Evolutionary conservation across 2,797 vertebrate genomes (phyloP), one percentile per base, ranked within the genome.

Genomic region (Pitangus sulphuratus): DNA sequence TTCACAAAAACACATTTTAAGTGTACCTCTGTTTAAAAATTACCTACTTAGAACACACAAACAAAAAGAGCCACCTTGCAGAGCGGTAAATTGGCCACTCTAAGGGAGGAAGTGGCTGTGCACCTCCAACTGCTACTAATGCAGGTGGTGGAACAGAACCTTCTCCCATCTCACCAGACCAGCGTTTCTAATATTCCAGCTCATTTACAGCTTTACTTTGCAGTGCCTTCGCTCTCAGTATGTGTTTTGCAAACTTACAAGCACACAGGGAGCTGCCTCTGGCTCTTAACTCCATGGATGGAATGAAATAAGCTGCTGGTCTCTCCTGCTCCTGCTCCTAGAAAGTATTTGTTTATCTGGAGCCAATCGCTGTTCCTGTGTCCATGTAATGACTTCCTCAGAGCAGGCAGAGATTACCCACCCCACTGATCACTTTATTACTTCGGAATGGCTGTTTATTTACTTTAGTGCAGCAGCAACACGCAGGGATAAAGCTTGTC

Each of bases 381-480:
- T 93, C 96, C 93, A 62, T 84, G 96, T 96, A 96, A 97, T 96
- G 97, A 98, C 97, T 97, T 97, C 97, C 96, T 95, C 89, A 64
- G 77, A 92, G 96, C 96, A 92, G 96, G 92, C 93, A 56, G 83
- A 95, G 97, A 98, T 97, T 97, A 98, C 97, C 90, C 95, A 96
- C 91, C 90, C 92, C 68, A 58, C 95, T 96, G 97, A 97, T 96
- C 95, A 93, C 97, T 96, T 98, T 92, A 98, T 97, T 98, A 97
- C 96, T 96, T 97, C 93, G 95, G 97, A 95, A 97, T 69, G 88
- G 95, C 96, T 97, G 97, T 98, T 98, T 98, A 96, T 98, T 98
- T 98, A 94, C 96, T 94, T 98, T 96, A 90, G 77, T 96, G 97
- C 95, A 88, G 97, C 92, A 95, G 96, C 54, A 96, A 96, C 90